A percentile compares a stretch with the other conserved stretches of the same genome.
phyloP scores from a whole-genome alignment of 2,113 vertebrate species.

The Conger conger region DNA sequence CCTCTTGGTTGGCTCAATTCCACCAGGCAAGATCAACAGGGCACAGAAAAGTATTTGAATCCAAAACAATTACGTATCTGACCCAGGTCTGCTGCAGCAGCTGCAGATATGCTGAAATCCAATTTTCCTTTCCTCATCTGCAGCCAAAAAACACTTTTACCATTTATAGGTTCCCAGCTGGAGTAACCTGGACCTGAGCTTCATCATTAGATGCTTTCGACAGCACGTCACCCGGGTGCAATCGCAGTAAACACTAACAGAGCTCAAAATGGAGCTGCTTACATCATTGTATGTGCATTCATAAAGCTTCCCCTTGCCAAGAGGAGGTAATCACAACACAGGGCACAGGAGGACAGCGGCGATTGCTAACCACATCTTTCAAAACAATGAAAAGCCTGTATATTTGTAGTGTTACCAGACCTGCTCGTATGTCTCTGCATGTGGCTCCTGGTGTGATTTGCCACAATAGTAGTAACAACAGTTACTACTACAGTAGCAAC shows the following conservation, averaged over 20 bases:
- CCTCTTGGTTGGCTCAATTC: too few relatives aligned
- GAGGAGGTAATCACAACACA: neutral
- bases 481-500: too few relatives aligned
- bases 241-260: neutral
- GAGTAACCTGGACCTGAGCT: neutral
- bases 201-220: slow-evolving; percentile 28
- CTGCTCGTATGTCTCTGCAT: neutral
- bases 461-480: too few relatives aligned
- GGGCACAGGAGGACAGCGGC: neutral
- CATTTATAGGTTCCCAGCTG: slow-evolving; percentile 28
- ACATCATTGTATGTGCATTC: slow-evolving; percentile 24
- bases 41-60: too few relatives aligned
- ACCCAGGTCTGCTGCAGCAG: too few relatives aligned
- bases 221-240: slow-evolving; percentile 22
- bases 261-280: slow-evolving; percentile 6
- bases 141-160: slow-evolving; percentile 27
- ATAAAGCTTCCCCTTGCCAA: neutral
- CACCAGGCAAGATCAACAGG: too few relatives aligned
- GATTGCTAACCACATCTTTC: neutral
- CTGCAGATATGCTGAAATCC: neutral
- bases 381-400: neutral
- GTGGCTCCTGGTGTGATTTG: too few relatives aligned
- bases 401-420: neutral
- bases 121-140: neutral
- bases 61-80: too few relatives aligned